These are phyloP conservation scores for Chroicocephalus ridibundus DNA, from an alignment of 2,113 vertebrate genomes.

Conservation along the genomic window DNA sequence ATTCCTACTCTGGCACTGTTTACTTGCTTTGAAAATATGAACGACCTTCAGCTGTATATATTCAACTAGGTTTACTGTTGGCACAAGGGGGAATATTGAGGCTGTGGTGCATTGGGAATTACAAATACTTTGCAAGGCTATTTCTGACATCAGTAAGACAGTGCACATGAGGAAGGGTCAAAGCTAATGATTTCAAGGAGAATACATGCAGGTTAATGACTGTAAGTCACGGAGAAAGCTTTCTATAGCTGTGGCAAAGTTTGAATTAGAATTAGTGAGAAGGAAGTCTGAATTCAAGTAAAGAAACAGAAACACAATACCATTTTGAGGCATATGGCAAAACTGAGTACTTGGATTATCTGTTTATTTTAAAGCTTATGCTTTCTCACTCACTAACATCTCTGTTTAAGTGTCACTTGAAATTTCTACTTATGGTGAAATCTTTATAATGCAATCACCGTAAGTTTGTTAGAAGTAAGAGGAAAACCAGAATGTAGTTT, in stretches of 20 bases:
- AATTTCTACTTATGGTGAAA: not conserved
- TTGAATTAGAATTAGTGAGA: not conserved
- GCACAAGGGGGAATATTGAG: not conserved
- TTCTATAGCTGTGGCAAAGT: not conserved
- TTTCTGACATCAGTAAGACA: not conserved
- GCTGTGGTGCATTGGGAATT: not conserved
- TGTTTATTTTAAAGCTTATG: not conserved
- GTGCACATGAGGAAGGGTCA: not conserved
- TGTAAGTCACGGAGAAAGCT: not conserved
- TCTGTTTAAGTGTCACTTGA: not conserved
- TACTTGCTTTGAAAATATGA: not conserved
- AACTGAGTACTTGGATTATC: not conserved
- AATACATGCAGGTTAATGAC: not conserved
- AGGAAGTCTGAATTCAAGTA: not conserved
- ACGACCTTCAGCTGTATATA: not conserved
- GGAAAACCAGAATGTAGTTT: not conserved
- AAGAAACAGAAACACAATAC: not conserved
- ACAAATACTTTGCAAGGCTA: not conserved
- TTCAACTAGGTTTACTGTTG: not conserved
- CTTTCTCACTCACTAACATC: not conserved
- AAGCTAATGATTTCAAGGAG: not conserved
- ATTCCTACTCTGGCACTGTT: not conserved
- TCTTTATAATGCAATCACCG: not conserved
- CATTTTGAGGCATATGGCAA: not conserved
- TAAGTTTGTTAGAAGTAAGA: not conserved